A percentile compares a stretch with the other conserved stretches of the same genome.
phyloP scores from a whole-genome alignment of 2,797 vertebrate genomes.

The Coregonus ussuriensis region DNA sequence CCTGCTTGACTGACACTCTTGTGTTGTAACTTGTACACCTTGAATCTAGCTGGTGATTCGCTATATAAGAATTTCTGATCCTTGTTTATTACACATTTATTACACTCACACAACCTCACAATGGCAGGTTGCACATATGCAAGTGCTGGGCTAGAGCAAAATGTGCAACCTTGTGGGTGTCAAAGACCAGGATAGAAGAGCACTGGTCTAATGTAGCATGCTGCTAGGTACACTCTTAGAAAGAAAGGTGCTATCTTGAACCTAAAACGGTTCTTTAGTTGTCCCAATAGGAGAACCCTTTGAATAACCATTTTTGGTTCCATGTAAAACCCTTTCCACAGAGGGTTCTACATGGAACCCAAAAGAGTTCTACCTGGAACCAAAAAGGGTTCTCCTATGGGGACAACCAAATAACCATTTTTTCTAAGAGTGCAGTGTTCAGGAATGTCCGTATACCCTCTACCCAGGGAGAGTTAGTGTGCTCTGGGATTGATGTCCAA shows the following conservation, averaged over 20 bases:
- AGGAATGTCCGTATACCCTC: neutral
- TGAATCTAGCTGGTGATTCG: neutral
- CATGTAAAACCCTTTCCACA: too few relatives aligned
- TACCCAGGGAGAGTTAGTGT: neutral
- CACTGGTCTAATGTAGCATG: neutral
- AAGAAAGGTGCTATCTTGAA: too few relatives aligned
- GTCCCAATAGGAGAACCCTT: too few relatives aligned
- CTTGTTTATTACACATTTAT: neutral
- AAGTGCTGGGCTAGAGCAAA: neutral
- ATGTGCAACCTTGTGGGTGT: neutral
- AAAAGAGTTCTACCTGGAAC: too few relatives aligned
- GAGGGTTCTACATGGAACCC: too few relatives aligned
- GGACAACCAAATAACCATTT: too few relatives aligned
- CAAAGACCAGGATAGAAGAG: neutral
- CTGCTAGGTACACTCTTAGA: neutral
- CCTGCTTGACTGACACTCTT: neutral
- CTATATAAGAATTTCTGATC: neutral
- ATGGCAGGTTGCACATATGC: too few relatives aligned
- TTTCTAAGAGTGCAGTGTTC: too few relatives aligned
- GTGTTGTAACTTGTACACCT: neutral
- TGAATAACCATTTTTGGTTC: too few relatives aligned
- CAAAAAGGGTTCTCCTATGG: too few relatives aligned
- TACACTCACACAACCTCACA: too few relatives aligned
- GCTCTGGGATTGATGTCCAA: neutral
- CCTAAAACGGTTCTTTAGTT: too few relatives aligned